A percentile compares a stretch with the other conserved stretches of the same genome.
Evolutionary conservation across 1,140 invertebrate genomes (phyloP).

Genomic region (Goniozus legneri): DNA sequence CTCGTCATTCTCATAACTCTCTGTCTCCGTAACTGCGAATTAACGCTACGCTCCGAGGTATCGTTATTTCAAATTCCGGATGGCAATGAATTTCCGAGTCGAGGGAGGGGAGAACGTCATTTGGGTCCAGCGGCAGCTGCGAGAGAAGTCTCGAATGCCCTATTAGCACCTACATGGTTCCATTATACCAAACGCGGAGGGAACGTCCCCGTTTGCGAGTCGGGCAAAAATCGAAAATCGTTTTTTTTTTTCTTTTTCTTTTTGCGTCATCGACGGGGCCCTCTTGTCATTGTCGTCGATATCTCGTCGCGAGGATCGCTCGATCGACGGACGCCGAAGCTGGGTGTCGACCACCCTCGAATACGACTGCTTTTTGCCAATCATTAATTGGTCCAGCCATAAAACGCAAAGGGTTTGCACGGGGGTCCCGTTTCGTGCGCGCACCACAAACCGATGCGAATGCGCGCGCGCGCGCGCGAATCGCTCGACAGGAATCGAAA

Average conservation of each 20-base stretch:
- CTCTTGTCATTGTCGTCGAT: slow-evolving; percentile 3
- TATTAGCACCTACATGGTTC: background rate
- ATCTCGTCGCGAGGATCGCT: slow-evolving; percentile 1
- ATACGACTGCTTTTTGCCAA: slow-evolving; percentile 32
- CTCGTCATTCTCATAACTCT: too few species aligned
- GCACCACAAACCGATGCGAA: slow-evolving; percentile 6
- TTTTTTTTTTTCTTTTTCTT: background rate
- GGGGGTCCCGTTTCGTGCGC: background rate
- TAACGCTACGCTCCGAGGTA: too few species aligned
- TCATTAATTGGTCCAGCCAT: slow-evolving; percentile 42
- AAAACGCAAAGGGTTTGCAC: slow-evolving; percentile 33
- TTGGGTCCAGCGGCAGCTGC: background rate
- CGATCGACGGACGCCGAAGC: slow-evolving; percentile 18
- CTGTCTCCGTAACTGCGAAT: too few species aligned
- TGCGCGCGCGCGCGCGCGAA: slow-evolving; percentile 19
- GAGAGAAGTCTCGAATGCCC: background rate
- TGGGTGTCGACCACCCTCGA: slow-evolving; percentile 42
- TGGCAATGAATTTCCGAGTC: too few species aligned
- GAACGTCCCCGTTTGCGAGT: too few species aligned
- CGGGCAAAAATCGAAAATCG: too few species aligned
- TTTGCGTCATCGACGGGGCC: background rate
- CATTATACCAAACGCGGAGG: background rate
- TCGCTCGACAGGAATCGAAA: slow-evolving; percentile 20
- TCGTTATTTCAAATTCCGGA: too few species aligned
- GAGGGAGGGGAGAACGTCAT: too few species aligned